Base-by-base conservation (phyloP, 2,888 invertebrate species). In the Vanessa cardui region DNA sequence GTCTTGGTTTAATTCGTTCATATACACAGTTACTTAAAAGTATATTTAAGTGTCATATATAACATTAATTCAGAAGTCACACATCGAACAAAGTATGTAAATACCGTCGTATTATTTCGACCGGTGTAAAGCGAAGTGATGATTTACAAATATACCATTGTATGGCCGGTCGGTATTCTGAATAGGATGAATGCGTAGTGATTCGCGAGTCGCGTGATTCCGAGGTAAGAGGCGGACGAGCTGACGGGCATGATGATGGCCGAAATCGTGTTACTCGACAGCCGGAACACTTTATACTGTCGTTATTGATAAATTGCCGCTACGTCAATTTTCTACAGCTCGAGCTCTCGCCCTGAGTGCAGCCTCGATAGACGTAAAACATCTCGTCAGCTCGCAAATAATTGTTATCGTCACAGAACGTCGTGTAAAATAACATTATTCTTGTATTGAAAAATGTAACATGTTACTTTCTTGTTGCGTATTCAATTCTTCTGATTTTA, bases 271-370 rank as follows among this genome's bases (percentile, higher is more conserved):
- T 73, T 79, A 79, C 77, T 78, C 78, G 75, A 54, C 54, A 85
- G 81, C 90, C 89, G 91, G 91, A 91, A 91, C 89, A 87, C 90
- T 91, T 85, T 75, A 85, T 83, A 82, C 85, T 88, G 88, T 88
- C 90, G 87, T 91, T 91, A 92, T 92, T 92, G 91, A 91, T 91
- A 92, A 92, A 92, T 92, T 92, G 89, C 90, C 77, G 73, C 76
- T 73, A 73, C 79, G 81, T 83, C 88, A 86, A 89, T 86, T 86
- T 85, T 78, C 74, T 78, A 77, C 77, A 81, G 81, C 82, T 86
- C 80, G 81, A 80, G 77, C 77, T 75, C 78, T 73, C 78, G 77
- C 65, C 74, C 72, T 74, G 75, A 80, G 70, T 82, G 85, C 82
- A 79, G 71, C 76, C 80, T 69, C 68, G 31, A 70, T 72, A 65